phyloP scores from a whole-genome alignment of 2,888 invertebrate species.

The Mesoligia furuncula region DNA sequence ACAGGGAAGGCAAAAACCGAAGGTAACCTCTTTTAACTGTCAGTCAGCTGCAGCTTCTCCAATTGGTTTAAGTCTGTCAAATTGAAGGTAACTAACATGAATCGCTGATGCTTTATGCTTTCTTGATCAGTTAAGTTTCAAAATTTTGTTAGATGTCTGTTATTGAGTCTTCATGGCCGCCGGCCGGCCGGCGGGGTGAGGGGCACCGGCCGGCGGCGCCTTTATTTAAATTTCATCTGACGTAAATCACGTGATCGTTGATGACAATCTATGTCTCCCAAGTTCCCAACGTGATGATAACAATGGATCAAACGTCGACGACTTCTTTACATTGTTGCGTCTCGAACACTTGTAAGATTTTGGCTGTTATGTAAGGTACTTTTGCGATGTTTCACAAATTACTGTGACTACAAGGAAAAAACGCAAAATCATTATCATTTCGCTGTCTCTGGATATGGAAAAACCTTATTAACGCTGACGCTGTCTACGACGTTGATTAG shows the following conservation, averaged over 20 bases:
- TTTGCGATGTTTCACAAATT: constrained; percentile 3
- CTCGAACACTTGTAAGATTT: constrained; percentile 19
- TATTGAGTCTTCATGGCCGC: constrained; percentile 58
- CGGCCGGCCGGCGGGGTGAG: constrained; percentile 69
- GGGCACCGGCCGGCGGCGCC: constrained; percentile 72
- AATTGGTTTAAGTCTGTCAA: constrained; percentile 19
- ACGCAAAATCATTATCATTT: background rate
- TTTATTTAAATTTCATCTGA: constrained; percentile 65
- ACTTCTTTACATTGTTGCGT: constrained; percentile 25
- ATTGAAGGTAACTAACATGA: constrained; percentile 21
- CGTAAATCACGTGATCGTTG: constrained; percentile 74
- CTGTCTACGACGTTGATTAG: background rate
- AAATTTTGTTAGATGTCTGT: constrained; percentile 39
- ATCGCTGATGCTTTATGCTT: constrained; percentile 24
- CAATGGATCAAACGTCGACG: constrained; percentile 36
- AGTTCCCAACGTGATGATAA: constrained; percentile 27
- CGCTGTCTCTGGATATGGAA: background rate
- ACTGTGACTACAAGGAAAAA: background rate
- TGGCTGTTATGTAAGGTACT: constrained; percentile 52
- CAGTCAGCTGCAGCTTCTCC: constrained; percentile 43
- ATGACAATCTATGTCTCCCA: constrained; percentile 32
- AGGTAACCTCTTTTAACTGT: constrained; percentile 63
- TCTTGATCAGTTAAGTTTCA: constrained; percentile 9
- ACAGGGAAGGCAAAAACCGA: constrained; percentile 30
- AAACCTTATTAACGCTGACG: background rate